Conservation (phyloP, 2,888 invertebrate genomes). For the Abrostola triplasia region DNA sequence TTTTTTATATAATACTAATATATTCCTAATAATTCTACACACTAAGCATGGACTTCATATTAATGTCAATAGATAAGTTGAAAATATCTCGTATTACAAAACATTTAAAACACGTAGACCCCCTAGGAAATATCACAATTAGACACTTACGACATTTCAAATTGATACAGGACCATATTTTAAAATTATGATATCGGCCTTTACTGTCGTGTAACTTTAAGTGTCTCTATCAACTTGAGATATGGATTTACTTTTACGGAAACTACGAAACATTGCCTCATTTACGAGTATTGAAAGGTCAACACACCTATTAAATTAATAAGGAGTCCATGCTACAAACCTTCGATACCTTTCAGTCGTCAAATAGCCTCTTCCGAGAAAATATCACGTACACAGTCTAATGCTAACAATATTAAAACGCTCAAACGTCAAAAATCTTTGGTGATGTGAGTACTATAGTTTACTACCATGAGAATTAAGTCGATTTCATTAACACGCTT, state of each 20-base stretch:
- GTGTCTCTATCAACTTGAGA: too few relatives aligned
- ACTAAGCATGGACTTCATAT: conserved; percentile 32
- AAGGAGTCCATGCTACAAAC: conserved; percentile 15
- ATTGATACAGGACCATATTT: too few relatives aligned
- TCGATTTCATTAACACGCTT: conserved; percentile 6
- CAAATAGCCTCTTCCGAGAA: conserved; percentile 55
- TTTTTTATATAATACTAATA: conserved; percentile 15
- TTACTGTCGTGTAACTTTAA: too few relatives aligned
- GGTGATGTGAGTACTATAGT: conserved; percentile 49
- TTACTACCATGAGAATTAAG: conserved; percentile 37
- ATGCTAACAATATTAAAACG: conserved; percentile 45
- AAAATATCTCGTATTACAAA: too few relatives aligned
- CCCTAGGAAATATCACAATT: too few relatives aligned
- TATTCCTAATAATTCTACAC: conserved; percentile 37
- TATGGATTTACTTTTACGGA: too few relatives aligned
- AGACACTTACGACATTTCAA: too few relatives aligned
- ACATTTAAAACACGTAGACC: too few relatives aligned
- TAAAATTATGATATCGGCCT: too few relatives aligned
- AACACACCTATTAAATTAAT: conserved; percentile 22
- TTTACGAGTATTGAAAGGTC: background rate
- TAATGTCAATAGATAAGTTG: conserved; percentile 13
- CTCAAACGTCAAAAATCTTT: conserved; percentile 53
- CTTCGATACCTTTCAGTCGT: conserved; percentile 46
- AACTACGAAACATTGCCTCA: too few relatives aligned
- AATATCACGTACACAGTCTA: conserved; percentile 51